These are phyloP conservation scores for Aptenodytes forsteri DNA, from an alignment of 2,113 vertebrate species.

Conservation along the genomic window DNA sequence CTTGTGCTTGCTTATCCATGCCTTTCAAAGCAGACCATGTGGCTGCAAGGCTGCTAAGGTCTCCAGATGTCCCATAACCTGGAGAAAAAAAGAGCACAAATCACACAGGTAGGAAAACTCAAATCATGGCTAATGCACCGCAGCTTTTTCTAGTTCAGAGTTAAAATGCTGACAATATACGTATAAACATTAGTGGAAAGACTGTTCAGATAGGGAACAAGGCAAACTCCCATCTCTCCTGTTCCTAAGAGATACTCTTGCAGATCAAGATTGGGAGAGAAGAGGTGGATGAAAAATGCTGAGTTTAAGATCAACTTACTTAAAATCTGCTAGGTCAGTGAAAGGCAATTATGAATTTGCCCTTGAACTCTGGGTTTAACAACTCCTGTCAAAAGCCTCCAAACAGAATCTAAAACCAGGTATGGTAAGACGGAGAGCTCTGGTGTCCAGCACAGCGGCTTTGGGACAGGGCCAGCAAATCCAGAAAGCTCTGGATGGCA, in stretches of 20 bases:
- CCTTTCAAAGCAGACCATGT: constrained; percentile 75
- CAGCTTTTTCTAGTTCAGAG: neutral
- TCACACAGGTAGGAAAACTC: neutral
- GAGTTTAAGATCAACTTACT: neutral
- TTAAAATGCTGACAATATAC: neutral
- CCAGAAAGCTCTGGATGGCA: neutral
- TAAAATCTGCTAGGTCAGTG: neutral
- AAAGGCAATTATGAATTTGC: neutral
- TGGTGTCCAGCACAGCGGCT: neutral
- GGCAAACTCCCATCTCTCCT: neutral
- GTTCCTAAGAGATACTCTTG: neutral
- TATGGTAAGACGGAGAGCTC: neutral
- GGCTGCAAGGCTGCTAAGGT: constrained; percentile 77
- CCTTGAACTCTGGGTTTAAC: neutral
- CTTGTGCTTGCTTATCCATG: constrained; percentile 58
- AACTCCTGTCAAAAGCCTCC: neutral
- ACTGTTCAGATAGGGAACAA: neutral
- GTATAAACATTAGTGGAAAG: neutral
- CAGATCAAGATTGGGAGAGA: neutral
- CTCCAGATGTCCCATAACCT: constrained; percentile 87
- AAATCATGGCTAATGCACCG: neutral
- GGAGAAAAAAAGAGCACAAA: neutral
- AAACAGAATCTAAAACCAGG: neutral
- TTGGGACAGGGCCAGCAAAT: neutral
- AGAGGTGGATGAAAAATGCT: neutral